A percentile compares a stretch with the other conserved stretches of the same genome.
Evolutionary conservation across 2,888 invertebrate genomes (phyloP).

Genomic region (Cyclophora albipunctata): DNA sequence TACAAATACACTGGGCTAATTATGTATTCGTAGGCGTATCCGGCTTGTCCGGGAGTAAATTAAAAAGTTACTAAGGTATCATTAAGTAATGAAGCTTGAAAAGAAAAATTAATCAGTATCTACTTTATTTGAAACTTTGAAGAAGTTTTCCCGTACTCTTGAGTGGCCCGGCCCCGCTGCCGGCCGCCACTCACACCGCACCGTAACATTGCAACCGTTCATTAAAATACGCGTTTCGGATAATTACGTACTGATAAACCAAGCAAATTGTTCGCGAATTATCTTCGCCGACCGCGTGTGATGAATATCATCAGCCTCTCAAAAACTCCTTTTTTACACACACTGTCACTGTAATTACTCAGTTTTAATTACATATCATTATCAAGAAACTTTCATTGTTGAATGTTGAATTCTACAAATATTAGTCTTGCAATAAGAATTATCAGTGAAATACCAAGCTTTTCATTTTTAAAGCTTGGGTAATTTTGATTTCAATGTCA

Average conservation of each 20-base stretch:
- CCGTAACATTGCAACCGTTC: constrained; percentile 52
- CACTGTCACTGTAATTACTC: constrained; percentile 42
- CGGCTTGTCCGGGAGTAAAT: no score
- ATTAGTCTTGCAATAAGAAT: background rate
- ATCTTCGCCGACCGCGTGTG: constrained; percentile 45
- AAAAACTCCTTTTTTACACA: constrained; percentile 38
- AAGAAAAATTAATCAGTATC: background rate
- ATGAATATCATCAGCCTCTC: constrained; percentile 58
- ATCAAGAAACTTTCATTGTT: constrained; percentile 39
- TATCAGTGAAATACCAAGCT: background rate
- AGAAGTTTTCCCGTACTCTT: background rate
- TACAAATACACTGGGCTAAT: no score
- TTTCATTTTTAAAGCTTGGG: constrained; percentile 15
- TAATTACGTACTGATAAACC: constrained; percentile 72
- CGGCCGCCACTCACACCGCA: constrained; percentile 35
- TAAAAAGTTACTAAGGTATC: no score
- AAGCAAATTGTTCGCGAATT: constrained; percentile 70
- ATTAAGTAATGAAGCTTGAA: no score
- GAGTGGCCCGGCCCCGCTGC: constrained; percentile 21
- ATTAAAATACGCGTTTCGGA: constrained; percentile 65
- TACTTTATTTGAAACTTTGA: background rate
- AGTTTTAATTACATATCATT: constrained; percentile 39
- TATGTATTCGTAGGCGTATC: no score
- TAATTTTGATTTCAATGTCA: constrained; percentile 29
- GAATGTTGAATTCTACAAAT: constrained; percentile 26